Percentiles rank a stretch among this genome's conserved stretches.
Conservation (phyloP, 2,888 invertebrate genomes). For the Thereva unica region DNA sequence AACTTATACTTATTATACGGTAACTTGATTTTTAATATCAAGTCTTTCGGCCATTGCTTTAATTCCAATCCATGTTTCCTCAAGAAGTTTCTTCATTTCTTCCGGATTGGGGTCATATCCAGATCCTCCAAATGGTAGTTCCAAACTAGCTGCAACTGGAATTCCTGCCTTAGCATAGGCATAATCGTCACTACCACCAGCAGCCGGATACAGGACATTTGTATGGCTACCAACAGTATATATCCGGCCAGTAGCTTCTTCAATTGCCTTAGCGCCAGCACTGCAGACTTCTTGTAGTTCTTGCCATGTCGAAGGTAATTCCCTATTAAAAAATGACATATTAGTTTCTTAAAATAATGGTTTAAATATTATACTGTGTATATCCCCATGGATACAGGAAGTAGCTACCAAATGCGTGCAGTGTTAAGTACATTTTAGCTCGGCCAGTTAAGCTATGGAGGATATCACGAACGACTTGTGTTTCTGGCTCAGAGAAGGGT, state of each 20-base stretch:
- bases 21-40: background rate
- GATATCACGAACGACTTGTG: slow-evolving; percentile 61
- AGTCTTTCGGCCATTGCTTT: slow-evolving; percentile 52
- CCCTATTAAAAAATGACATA: slow-evolving; percentile 43
- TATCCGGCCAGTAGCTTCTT: slow-evolving; percentile 47
- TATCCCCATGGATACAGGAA: slow-evolving; percentile 69
- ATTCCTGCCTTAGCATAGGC: slow-evolving; percentile 63
- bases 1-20: too few relatives aligned
- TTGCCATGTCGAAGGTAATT: slow-evolving; percentile 57
- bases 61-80: slow-evolving; percentile 63
- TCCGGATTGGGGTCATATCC: slow-evolving; percentile 65
- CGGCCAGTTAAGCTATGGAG: slow-evolving; percentile 57
- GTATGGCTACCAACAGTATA: slow-evolving; percentile 59
- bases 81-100: slow-evolving; percentile 62
- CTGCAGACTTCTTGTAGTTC: slow-evolving; percentile 56
- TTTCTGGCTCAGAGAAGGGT: slow-evolving; percentile 72
- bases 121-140: slow-evolving; percentile 63
- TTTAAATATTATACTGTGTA: slow-evolving; percentile 53
- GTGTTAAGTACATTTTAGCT: slow-evolving; percentile 66
- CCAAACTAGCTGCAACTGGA: slow-evolving; percentile 66
- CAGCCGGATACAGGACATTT: slow-evolving; percentile 59
- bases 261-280: slow-evolving; percentile 55
- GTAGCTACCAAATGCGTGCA: slow-evolving; percentile 73
- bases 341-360: background rate
- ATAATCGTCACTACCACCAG: slow-evolving; percentile 71